Evolutionary conservation across 2,113 vertebrate genomes (phyloP).

Genomic region (Prunella himalayana): DNA sequence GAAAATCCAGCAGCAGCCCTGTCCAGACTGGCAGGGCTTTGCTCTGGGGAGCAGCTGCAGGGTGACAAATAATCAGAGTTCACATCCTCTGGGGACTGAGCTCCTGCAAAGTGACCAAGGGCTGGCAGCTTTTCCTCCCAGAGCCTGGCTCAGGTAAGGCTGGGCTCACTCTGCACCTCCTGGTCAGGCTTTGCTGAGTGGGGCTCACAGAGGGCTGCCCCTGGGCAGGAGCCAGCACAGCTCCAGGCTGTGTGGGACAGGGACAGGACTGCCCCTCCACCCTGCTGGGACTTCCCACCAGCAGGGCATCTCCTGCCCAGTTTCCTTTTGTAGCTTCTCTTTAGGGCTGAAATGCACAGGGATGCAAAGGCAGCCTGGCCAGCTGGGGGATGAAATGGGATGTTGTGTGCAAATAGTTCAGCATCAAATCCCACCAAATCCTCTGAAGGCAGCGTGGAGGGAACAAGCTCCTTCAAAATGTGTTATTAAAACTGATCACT

Average conservation of each 20-base stretch:
- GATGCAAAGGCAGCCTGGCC: not conserved
- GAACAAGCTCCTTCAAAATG: not conserved
- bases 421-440: not conserved
- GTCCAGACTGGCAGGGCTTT: not conserved
- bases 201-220: no score
- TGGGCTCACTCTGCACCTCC: no score
- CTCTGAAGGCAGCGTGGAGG: not conserved
- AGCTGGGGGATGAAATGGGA: not conserved
- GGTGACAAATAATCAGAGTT: fast-evolving
- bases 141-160: not conserved
- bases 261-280: not conserved
- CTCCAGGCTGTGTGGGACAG: not conserved
- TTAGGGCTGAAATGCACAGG: not conserved
- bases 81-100: not conserved
- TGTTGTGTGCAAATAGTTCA: not conserved
- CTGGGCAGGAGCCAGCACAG: not conserved
- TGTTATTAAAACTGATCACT: not conserved
- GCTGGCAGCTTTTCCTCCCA: not conserved
- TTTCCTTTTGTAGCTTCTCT: not conserved
- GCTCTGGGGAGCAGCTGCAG: not conserved
- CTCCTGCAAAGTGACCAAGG: fast-evolving
- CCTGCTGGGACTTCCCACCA: fast-evolving
- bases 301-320: no score
- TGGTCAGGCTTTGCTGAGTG: no score
- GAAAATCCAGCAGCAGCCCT: not conserved